Evolutionary conservation across 2,888 invertebrate species (phyloP).

Genomic region (Poecilobothrus nobilitatus): DNA sequence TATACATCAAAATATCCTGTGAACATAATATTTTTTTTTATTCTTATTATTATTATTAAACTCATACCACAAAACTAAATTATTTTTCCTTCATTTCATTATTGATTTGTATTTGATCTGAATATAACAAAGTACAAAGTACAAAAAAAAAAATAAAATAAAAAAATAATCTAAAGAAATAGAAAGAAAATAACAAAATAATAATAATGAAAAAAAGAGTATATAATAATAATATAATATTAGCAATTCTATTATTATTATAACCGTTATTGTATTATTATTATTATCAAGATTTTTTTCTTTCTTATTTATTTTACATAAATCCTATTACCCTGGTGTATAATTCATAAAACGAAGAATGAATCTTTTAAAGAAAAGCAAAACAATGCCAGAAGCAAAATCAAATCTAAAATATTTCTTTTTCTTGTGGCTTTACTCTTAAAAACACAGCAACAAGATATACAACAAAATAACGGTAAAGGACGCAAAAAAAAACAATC

Average conservation of each 20-base stretch:
- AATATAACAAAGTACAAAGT: no score
- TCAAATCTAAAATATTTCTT: neutral
- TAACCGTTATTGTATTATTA: neutral
- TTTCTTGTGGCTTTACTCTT: neutral
- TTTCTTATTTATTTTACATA: neutral
- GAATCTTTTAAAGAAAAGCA: neutral
- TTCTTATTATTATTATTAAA: no score
- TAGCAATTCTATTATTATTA: neutral
- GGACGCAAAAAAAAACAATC: neutral
- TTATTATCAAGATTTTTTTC: neutral
- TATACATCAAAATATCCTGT: no score
- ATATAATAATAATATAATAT: neutral
- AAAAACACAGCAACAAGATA: neutral
- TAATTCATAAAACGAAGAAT: neutral
- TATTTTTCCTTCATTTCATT: no score
- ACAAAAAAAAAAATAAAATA: no score
- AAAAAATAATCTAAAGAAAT: no score
- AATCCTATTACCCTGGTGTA: neutral
- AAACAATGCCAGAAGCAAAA: neutral
- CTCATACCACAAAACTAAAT: no score
- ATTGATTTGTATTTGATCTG: no score
- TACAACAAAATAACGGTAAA: no score
- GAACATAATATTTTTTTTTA: no score
- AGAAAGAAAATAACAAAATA: neutral
- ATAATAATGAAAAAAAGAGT: neutral